Conservation (phyloP, 2,113 vertebrate genomes). For the Pampusana beccarii region DNA sequence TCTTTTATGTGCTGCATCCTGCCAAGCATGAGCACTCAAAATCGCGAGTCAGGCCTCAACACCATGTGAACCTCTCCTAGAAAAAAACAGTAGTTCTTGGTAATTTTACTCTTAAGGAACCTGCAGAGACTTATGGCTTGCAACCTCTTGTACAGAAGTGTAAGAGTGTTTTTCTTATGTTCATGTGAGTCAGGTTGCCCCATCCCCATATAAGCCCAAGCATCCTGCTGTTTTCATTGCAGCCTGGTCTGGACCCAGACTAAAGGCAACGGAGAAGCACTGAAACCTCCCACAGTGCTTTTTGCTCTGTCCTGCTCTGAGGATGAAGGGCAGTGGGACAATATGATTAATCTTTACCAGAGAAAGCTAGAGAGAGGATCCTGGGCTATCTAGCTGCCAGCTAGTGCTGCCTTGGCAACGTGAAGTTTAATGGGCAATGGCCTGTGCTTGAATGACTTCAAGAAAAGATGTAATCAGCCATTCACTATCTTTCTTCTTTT, state of each 20-base stretch:
- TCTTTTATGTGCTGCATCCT: neutral
- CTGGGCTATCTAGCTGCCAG: neutral
- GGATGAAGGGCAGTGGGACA: neutral
- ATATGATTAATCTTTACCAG: neutral
- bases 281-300: neutral
- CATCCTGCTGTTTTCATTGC: neutral
- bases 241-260: neutral
- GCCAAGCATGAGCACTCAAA: neutral
- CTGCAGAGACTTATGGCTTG: neutral
- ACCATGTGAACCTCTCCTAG: neutral
- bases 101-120: neutral
- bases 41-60: neutral
- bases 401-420: neutral
- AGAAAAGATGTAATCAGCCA: conserved; percentile 31
- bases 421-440: neutral
- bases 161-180: neutral
- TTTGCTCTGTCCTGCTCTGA: neutral
- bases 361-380: neutral
- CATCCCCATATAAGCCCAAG: neutral
- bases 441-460: conserved; percentile 27
- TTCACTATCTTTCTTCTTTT: conserved; percentile 20
- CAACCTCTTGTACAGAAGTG: neutral
- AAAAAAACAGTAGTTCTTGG: neutral
- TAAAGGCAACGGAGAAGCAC: neutral
- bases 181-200: neutral